Evolutionary conservation across 2,113 vertebrate species (phyloP), one percentile per base, ranked within the genome.

Genomic region (Gavialis gangeticus): DNA sequence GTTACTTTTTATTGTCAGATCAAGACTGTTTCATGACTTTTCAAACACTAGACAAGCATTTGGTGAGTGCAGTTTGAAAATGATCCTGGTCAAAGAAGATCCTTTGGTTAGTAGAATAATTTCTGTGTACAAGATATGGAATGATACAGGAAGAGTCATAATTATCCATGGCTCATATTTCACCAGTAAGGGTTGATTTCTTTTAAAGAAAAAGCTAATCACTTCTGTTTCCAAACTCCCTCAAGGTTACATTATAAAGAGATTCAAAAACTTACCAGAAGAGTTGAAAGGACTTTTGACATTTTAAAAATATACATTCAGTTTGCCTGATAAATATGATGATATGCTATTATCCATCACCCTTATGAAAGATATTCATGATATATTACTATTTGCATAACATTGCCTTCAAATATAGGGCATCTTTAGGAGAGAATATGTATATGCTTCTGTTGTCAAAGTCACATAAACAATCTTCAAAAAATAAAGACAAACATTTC

Each of bases 231-330:
- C 67, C 19, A 89, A 77, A 92, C 21, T 96, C 94, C 71, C 89
- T 93, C 88, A 94, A 97, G 86, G 62, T 88, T 97, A 69, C 66
- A 86, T 78, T 89, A 75, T 91, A 96, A 95, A 78, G 69, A 93
- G 56, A 94, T 91, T 94, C 73, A 95, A 94, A 95, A 75, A 82
- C 55, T 93, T 0, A 0, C 75, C 78, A 92, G 85, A 93, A 96
- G 21, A 94, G 46, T 1, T 84, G 85, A 94, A 95, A 90, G n/a
- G 55, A 81, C 55, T 91, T 85, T 93, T 89, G 85, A 84, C 82
- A 76, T 94, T 96, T 96, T 85, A 30, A 95, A 73, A 95, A 82
- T 79, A 91, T 37, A 27, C 75, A 94, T 95, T 93, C 84, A 96
- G 84, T 95, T 93, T 86, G 90, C 73, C 81, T 14, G 4, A 96